Base-by-base conservation (phyloP, 2,888 invertebrate species). In the Chaitophorus viminalis region DNA sequence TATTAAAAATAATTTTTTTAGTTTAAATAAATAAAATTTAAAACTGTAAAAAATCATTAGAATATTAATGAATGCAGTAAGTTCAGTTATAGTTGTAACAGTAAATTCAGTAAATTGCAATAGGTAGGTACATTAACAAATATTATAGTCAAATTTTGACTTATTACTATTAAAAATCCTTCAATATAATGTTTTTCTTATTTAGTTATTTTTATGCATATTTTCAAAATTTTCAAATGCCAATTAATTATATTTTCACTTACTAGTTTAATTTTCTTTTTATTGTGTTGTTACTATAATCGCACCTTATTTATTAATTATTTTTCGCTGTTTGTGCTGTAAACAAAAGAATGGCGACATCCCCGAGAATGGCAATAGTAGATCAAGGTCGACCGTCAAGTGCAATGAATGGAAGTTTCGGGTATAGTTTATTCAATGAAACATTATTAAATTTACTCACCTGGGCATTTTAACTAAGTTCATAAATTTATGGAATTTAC, bases 371-470 rank as follows among this genome's bases (percentile, higher is more conserved):
- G 87, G 52, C 74, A 87, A 87, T 81, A 87, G 54, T 87, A 87
- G 54, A 87, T 87, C 87, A 81, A 87, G 81, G 87, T 81, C 87
- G 33, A 74, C 87, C 39, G 74, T 87, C 81, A 87, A 87, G 81
- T 87, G 87, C 87, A 87, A 87, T 87, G 87, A 87, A 87, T 87
- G 87, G 87, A 87, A 87, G 81, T 87, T 87, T 87, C 87, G 87
- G 87, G 87, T 87, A 87, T 75, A 87, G 86, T 86, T 86, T 87
- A 87, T 79, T 87, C 79, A 87, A 75, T 87, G 74, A 87, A 81
- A 87, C 33, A 87, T 87, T 81, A 87, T 85, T 85, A 85, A 65
- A 68, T 87, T 60, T 87, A 87, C 60, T 81, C 72, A 81, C 54
- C 60, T 79, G 87, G 87, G 52, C 81, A 81, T 79, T 87, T 87